A percentile compares a stretch with the other conserved stretches of the same genome.
Evolutionary conservation across 2,888 invertebrate species (phyloP).

Genomic region (Toxonevra muliebris): DNA sequence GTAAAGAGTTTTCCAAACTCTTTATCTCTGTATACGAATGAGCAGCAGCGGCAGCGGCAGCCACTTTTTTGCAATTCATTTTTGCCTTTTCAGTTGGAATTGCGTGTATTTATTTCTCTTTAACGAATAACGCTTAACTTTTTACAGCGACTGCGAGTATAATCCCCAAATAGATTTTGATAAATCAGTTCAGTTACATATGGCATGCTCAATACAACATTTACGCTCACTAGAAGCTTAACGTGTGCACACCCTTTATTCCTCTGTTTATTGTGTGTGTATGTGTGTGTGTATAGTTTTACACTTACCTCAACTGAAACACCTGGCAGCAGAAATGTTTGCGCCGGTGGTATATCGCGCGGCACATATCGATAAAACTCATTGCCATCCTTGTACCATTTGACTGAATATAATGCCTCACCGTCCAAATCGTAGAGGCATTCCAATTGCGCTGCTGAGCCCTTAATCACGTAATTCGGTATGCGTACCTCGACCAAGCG

Average conservation of each 20-base stretch:
- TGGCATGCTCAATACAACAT: not conserved
- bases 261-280: not conserved
- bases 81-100: no score
- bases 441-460: conserved; percentile 78
- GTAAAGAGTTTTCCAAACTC: no score
- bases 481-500: conserved; percentile 81
- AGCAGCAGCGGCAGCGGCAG: no score
- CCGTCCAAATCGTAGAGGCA: conserved; percentile 86
- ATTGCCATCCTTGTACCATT: conserved; percentile 92
- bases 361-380: conserved; percentile 91
- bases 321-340: conserved; percentile 81
- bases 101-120: no score
- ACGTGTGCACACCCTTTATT: not conserved
- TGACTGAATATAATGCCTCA: conserved; percentile 86
- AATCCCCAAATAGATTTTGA: conserved; percentile 25
- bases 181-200: conserved; percentile 11
- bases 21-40: no score
- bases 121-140: no score
- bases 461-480: conserved; percentile 82
- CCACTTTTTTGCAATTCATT: no score
- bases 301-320: conserved; percentile 85
- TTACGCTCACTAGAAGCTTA: not conserved
- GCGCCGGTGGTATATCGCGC: conserved; percentile 80
- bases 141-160: not conserved
- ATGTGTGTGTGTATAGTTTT: not conserved